Evolutionary conservation across 2,113 vertebrate genomes (phyloP), one percentile per base, ranked within the genome.

Genomic region (Numida meleagris): DNA sequence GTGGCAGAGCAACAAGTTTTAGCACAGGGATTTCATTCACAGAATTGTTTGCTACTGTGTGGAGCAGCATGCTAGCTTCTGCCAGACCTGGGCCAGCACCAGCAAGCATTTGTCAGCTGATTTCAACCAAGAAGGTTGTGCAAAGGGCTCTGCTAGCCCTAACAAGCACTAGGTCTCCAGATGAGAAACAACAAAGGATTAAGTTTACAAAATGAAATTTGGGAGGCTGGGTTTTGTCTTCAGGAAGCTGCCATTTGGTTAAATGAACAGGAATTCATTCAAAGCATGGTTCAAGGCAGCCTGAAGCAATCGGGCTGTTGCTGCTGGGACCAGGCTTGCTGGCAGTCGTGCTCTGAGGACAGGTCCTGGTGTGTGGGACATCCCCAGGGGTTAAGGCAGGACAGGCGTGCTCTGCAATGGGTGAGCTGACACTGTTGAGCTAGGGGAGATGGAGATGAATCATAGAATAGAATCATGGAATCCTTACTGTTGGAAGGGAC

Each of bases 11-110:
- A 87, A 68, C 48, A 65, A 55, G n/a, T 46, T 63, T 50, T 61
- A 50, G 63, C 53, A 70, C 55, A 67, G 82, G 23, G 40, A 25
- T 89, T 95, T 88, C 67, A 91, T 88, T 93, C 90, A 78, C 34
- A 11, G 53, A 40, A 43, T 20, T 34, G 34, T 51, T 78, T 68
- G 82, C 84, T 87, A n/a, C 93, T 1, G 12, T 5, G 25, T 5
- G 59, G 66, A 67, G 9, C 51, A 25, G 83, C 78, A 53, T 79
- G 46, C 51, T 87, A 23, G 51, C 16, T 78, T 78, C 77, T 93
- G 83, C 92, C 77, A 82, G 40, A 43, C 15, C 81, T 73, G 92
- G 90, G 91, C 46, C 0, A 0, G 48, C 3, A 82, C 66, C 90
- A 93, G 80, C 55, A 86, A 1, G 0, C 4, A 1, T 38, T 88